Base-by-base conservation (phyloP, 1,140 invertebrate species). In the Orius insidiosus region DNA sequence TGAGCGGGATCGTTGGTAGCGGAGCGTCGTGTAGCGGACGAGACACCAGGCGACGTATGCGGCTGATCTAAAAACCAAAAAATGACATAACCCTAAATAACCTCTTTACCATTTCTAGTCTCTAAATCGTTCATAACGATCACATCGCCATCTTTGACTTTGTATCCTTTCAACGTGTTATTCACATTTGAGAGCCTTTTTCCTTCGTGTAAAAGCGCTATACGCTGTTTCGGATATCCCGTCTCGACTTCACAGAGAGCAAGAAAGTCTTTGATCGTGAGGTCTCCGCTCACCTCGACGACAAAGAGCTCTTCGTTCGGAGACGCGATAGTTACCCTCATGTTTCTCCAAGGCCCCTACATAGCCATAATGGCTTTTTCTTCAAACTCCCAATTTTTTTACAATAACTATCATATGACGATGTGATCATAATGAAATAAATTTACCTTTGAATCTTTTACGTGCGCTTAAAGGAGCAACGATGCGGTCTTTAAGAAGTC, bases 221-320 rank as follows among this genome's bases (percentile, higher is more conserved):
- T 87, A 63, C 93, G 79, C 32, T 68, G 66, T 1, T 80, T 74
- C 5, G 85, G 76, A 54, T 88, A 77, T 14, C 81, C 84, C 19
- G 81, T 80, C 68, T 95, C 89, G 49, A 87, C 78, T 63, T 85
- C 82, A 67, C 89, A 94, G 54, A 95, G 80, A 1, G 86, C 88
- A 66, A 93, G 94, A 55, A 96, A 92, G 67, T 94, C 94, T 63
- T 90, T 86, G 51, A 95, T 62, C 65, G 94, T 90, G 55, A 95
- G 68, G 55, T 95, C 90, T 60, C 89, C 85, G 48, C 78, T 79
- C 6, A 95, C 85, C 56, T 95, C 89, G 39, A 95, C 62, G 42
- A 79, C 75, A 65, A 92, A 92, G 38, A 93, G 79, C 52, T 85
- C 74, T 63, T 92, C 87, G 49, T 74, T 75, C 37, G 86, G 63